Conservation (phyloP, 2,797 vertebrate species). For the Molossus alvarezi region DNA sequence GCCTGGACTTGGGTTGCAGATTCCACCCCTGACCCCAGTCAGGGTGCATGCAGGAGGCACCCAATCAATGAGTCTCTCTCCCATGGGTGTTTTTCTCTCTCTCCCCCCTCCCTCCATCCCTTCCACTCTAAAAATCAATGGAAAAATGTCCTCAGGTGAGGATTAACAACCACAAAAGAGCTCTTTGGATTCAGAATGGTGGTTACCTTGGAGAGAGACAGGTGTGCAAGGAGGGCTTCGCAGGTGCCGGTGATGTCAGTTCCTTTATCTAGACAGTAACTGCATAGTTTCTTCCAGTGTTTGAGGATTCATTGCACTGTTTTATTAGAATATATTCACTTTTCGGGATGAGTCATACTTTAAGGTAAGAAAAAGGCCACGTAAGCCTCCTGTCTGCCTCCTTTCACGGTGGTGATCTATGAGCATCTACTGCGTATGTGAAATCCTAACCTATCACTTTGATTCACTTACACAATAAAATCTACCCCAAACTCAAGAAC, state of each 20-base stretch:
- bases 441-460: slow-evolving; percentile 53
- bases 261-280: neutral
- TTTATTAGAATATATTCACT: neutral
- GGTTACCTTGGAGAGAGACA: neutral
- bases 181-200: neutral
- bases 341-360: slow-evolving; percentile 8
- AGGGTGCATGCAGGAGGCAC: neutral
- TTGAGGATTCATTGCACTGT: neutral
- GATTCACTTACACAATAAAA: slow-evolving; percentile 23
- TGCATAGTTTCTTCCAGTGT: neutral
- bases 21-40: neutral
- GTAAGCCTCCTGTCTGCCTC: neutral
- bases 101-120: neutral
- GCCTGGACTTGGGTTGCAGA: neutral
- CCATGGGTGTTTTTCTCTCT: neutral
- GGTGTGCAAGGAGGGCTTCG: neutral
- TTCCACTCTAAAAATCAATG: neutral
- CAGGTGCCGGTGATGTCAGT: neutral
- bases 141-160: neutral
- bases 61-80: neutral
- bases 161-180: neutral
- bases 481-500: neutral
- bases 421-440: neutral
- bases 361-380: neutral
- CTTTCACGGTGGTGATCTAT: neutral